These are phyloP conservation scores for Oncorhynchus kisutch DNA, from an alignment of 2,113 vertebrate genomes.

Conservation along the genomic window DNA sequence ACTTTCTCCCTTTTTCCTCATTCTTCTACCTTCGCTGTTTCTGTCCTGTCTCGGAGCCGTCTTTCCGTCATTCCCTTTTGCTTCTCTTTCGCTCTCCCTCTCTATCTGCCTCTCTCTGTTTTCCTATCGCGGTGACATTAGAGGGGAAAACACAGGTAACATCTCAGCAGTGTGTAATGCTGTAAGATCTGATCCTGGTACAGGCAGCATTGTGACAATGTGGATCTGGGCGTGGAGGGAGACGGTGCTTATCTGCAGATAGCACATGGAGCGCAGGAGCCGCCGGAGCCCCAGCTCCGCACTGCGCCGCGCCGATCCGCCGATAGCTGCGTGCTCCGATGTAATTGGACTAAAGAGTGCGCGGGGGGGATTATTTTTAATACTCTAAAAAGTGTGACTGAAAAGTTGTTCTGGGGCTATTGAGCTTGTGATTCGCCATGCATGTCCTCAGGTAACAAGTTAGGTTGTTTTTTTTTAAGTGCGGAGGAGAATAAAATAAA, in stretches of 20 bases:
- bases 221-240: too few species aligned
- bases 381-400: constrained; percentile 61
- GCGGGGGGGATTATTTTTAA: constrained; percentile 76
- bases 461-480: constrained; percentile 34
- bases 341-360: constrained; percentile 79
- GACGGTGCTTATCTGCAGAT: constrained; percentile 44
- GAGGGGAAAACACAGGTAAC: constrained; percentile 70
- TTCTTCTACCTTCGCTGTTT: constrained; percentile 51
- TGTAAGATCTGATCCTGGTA: too few species aligned
- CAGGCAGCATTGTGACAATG: too few species aligned
- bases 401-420: constrained; percentile 76
- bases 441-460: constrained; percentile 69
- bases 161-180: constrained; percentile 65
- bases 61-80: constrained; percentile 27
- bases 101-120: constrained; percentile 11
- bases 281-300: constrained; percentile 73
- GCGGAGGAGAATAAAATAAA: constrained; percentile 59
- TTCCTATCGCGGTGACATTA: constrained; percentile 67
- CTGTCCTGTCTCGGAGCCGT: constrained; percentile 33
- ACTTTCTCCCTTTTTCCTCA: constrained; percentile 42
- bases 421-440: constrained; percentile 62
- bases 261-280: constrained; percentile 54
- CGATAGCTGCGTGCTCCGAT: constrained; percentile 80
- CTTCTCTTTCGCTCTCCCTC: constrained; percentile 3
- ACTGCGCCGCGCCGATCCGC: constrained; percentile 68